Conservation (phyloP, 2,888 invertebrate species). For the Rhingia campestris region DNA sequence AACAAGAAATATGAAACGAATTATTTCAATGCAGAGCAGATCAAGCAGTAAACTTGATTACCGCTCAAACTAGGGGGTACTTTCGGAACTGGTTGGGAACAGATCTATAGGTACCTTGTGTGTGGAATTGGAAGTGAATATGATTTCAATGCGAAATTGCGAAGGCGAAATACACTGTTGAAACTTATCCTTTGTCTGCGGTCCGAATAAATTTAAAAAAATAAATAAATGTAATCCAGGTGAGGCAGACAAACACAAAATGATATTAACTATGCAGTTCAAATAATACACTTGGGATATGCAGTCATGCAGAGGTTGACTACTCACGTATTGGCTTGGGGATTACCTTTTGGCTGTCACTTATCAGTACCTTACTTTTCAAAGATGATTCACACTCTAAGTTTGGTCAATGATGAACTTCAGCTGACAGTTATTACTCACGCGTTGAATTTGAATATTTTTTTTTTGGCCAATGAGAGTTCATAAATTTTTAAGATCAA, state of each 20-base stretch:
- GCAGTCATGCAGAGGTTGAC: not conserved
- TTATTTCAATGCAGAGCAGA: slow-evolving; percentile 60
- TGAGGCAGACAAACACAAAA: not conserved
- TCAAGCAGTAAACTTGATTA: slow-evolving; percentile 47
- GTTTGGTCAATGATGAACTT: slow-evolving; percentile 4
- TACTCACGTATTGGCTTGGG: slow-evolving; percentile 26
- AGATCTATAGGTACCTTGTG: not conserved
- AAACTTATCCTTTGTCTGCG: slow-evolving; percentile 35
- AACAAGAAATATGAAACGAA: slow-evolving; percentile 56
- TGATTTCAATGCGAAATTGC: slow-evolving; percentile 32
- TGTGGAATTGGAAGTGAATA: slow-evolving; percentile 23
- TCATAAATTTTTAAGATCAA: not conserved
- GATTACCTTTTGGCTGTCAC: slow-evolving; percentile 37
- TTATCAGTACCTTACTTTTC: not conserved
- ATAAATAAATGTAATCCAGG: slow-evolving; percentile 9
- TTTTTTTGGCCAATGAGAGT: not conserved
- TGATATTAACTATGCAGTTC: too few species aligned
- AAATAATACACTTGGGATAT: too few species aligned
- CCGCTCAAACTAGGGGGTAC: not conserved
- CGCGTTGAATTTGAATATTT: slow-evolving; percentile 11
- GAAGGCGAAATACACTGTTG: slow-evolving; percentile 26
- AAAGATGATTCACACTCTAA: slow-evolving; percentile 27
- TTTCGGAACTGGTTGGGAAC: slow-evolving; percentile 43
- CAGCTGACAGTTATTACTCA: not conserved
- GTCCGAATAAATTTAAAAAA: not conserved